Percentiles rank a stretch among this genome's conserved stretches.
These are phyloP conservation scores for Hoplodrina ambigua DNA, from an alignment of 2,888 invertebrate genomes.

Conservation along the genomic window DNA sequence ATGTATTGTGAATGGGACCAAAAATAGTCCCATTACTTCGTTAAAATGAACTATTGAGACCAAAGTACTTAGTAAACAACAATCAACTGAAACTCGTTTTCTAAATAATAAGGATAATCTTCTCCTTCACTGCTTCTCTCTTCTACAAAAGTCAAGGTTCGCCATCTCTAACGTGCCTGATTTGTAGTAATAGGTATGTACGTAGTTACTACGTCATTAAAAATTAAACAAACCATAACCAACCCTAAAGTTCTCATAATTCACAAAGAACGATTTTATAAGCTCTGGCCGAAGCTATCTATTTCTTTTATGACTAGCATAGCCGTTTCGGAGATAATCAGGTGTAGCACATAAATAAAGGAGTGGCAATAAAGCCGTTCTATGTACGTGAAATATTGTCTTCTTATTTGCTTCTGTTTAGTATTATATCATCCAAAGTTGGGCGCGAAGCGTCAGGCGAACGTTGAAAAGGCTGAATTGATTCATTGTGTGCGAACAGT, in stretches of 20 bases:
- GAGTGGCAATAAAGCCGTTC: constrained; percentile 56
- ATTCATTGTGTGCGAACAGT: constrained; percentile 36
- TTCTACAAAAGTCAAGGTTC: no score
- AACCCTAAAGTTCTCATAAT: constrained; percentile 25
- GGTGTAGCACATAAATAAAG: constrained; percentile 61
- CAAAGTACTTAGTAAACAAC: no score
- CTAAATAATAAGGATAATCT: no score
- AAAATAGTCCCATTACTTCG: no score
- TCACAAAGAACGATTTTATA: constrained; percentile 42
- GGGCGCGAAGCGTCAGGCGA: neutral
- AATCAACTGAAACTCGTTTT: no score
- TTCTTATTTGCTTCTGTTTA: constrained; percentile 59
- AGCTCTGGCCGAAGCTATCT: constrained; percentile 50
- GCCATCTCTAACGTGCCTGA: no score
- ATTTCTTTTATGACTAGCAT: constrained; percentile 60
- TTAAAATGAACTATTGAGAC: no score
- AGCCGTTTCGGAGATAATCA: constrained; percentile 62
- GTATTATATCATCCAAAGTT: constrained; percentile 43
- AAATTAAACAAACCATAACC: neutral
- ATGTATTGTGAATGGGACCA: no score
- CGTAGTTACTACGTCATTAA: neutral
- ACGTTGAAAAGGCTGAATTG: constrained; percentile 26
- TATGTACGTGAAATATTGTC: constrained; percentile 47
- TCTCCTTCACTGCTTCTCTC: no score
- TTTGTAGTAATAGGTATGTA: neutral